phyloP scores from a whole-genome alignment of 1,140 invertebrate genomes.

The Goniozus legneri region DNA sequence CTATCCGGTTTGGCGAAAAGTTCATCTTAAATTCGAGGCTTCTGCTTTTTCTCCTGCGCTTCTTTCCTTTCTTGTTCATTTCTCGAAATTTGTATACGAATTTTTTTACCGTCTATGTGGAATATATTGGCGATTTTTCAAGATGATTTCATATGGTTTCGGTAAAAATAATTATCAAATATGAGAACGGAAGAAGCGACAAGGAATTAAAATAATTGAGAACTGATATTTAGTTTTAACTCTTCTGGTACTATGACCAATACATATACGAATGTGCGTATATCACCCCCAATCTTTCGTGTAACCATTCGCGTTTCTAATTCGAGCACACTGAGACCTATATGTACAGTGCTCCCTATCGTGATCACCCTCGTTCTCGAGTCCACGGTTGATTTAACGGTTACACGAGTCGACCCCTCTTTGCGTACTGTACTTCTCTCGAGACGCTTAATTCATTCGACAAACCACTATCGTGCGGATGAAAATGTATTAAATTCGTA shows the following conservation, averaged over 20 bases:
- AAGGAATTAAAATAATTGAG: too few species aligned
- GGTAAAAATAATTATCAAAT: too few species aligned
- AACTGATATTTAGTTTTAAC: too few species aligned
- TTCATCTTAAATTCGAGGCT: too few species aligned
- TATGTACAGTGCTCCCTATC: neutral
- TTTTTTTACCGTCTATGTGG: too few species aligned
- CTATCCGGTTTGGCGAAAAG: conserved; percentile 39
- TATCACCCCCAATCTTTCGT: neutral
- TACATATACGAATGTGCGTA: too few species aligned
- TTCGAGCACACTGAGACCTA: neutral
- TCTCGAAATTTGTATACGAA: neutral
- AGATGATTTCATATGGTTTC: too few species aligned
- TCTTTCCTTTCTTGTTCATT: conserved; percentile 13
- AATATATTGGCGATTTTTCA: too few species aligned
- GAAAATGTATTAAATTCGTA: too few species aligned
- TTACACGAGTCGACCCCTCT: neutral
- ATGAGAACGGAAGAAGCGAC: too few species aligned
- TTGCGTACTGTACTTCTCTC: neutral
- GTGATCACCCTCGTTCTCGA: too few species aligned
- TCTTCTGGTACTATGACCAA: too few species aligned
- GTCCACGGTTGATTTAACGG: neutral
- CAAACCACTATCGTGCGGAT: neutral
- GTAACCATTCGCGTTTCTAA: neutral
- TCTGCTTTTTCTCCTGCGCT: conserved; percentile 21
- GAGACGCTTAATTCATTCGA: neutral